These are phyloP conservation scores for Desmodus rotundus DNA, from an alignment of 2,113 vertebrate genomes.

Conservation along the genomic window DNA sequence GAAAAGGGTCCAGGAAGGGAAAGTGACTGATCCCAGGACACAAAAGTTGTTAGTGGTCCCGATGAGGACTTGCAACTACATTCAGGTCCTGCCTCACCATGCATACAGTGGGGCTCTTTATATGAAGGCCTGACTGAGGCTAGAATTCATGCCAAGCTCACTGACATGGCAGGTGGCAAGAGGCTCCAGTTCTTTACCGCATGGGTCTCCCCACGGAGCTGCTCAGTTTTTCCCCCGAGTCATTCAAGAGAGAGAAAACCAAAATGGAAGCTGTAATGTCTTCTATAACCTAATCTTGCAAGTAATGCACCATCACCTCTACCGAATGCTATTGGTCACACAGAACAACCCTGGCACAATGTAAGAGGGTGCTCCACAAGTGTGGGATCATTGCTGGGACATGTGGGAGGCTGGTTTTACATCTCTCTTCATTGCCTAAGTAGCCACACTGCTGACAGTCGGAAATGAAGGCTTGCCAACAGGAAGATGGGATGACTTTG, in stretches of 20 bases:
- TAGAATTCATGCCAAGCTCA: neutral
- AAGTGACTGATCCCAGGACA: neutral
- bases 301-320: neutral
- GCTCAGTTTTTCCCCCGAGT: neutral
- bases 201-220: neutral
- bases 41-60: neutral
- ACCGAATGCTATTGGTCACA: neutral
- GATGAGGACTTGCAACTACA: neutral
- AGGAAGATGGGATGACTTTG: slow-evolving; percentile 29
- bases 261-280: neutral
- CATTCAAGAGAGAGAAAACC: neutral
- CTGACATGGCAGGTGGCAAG: neutral
- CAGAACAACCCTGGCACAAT: neutral
- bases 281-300: neutral
- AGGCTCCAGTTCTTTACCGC: neutral
- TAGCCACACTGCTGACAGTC: neutral
- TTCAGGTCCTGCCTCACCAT: neutral
- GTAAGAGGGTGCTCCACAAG: neutral
- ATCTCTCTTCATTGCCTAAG: neutral
- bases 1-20: neutral
- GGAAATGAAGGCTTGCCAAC: neutral
- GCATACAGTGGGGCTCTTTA: neutral
- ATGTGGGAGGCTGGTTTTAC: neutral
- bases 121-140: neutral
- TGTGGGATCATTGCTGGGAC: neutral